phyloP scores from a whole-genome alignment of 1,140 invertebrate genomes.

The Venustaconcha ellipsiformis region DNA sequence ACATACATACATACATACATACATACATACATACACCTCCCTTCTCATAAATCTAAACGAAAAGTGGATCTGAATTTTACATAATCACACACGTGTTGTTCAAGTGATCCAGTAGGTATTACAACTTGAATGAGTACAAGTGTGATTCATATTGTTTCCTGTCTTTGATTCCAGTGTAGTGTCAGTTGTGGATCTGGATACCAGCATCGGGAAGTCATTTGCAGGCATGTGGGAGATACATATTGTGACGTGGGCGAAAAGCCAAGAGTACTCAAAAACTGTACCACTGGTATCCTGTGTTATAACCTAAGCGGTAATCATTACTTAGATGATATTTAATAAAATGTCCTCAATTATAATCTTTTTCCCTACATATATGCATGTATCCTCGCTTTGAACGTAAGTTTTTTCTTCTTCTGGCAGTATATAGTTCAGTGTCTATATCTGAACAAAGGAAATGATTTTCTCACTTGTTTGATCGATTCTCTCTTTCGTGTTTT shows the following conservation, averaged over 20 bases:
- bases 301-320: constrained; percentile 40
- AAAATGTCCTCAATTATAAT: background rate
- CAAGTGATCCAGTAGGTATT: background rate
- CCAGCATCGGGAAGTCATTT: constrained; percentile 80
- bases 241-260: constrained; percentile 46
- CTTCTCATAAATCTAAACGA: no score
- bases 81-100: background rate
- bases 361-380: background rate
- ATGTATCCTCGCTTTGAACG: no score
- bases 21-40: no score
- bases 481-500: no score
- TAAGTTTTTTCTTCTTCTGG: no score
- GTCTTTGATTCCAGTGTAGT: constrained; percentile 74
- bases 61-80: background rate
- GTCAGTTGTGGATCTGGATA: constrained; percentile 78
- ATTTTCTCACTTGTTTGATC: no score
- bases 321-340: background rate
- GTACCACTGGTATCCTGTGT: constrained; percentile 57
- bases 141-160: background rate
- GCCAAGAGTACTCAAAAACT: constrained; percentile 50
- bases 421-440: no score
- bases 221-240: constrained; percentile 89
- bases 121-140: background rate
- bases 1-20: no score
- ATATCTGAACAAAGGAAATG: no score